Evolutionary conservation across 2,888 invertebrate species (phyloP).

Genomic region (Cheilosia urbana): DNA sequence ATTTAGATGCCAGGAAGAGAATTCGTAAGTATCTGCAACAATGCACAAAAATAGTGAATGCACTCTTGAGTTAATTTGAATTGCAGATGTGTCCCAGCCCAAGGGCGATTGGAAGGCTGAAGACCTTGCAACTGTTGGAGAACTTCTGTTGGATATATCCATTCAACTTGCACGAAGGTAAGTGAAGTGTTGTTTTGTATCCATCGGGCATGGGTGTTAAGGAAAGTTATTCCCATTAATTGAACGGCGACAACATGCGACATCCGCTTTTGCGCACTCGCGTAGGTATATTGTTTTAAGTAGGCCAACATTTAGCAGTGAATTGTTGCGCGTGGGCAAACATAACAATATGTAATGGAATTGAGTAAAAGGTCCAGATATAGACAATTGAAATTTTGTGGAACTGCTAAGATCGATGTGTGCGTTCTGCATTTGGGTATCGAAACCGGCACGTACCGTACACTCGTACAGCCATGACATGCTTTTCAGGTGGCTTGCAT

Average conservation of each 20-base stretch:
- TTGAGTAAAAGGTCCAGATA: neutral
- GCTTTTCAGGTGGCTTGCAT: slow-evolving; percentile 38
- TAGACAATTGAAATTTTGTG: slow-evolving; percentile 23
- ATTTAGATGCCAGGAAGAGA: slow-evolving; percentile 93
- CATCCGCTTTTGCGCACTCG: neutral
- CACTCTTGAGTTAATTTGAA: slow-evolving; percentile 13
- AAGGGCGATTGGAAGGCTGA: slow-evolving; percentile 93
- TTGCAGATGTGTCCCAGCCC: slow-evolving; percentile 90
- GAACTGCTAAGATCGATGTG: slow-evolving; percentile 32
- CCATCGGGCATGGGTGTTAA: neutral
- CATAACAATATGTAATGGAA: neutral
- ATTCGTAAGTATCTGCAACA: slow-evolving; percentile 88
- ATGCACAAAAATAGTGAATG: slow-evolving; percentile 18
- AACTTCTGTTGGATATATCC: slow-evolving; percentile 93
- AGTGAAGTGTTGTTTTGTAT: slow-evolving; percentile 82
- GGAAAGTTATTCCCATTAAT: slow-evolving; percentile 34
- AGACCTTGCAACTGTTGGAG: slow-evolving; percentile 93
- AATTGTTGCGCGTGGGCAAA: slow-evolving; percentile 32
- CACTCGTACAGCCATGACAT: slow-evolving; percentile 42
- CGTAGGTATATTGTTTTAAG: neutral
- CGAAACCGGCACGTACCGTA: neutral
- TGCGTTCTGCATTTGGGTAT: slow-evolving; percentile 2
- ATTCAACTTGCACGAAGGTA: slow-evolving; percentile 92
- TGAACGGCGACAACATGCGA: slow-evolving; percentile 38
- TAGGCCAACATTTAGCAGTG: slow-evolving; percentile 9